These are phyloP conservation scores for Rattus rattus DNA, from an alignment of 2,113 vertebrate species.

Conservation along the genomic window DNA sequence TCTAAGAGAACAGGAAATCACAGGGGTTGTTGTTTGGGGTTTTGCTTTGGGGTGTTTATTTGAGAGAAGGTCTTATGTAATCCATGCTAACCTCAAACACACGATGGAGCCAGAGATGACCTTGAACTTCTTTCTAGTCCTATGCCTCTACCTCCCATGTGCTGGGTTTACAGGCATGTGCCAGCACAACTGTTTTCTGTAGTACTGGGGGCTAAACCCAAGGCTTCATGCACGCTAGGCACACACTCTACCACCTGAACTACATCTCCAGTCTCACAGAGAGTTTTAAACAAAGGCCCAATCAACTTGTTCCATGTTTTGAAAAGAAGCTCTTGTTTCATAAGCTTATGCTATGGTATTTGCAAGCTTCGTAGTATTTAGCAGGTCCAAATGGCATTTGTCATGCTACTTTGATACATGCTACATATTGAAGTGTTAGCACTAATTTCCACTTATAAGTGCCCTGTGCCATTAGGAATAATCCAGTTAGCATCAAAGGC, in stretches of 20 bases:
- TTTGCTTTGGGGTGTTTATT: background rate
- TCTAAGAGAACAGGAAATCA: background rate
- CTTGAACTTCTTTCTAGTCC: background rate
- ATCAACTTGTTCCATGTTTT: background rate
- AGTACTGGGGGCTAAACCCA: background rate
- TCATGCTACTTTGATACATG: fast-evolving
- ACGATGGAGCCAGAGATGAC: background rate
- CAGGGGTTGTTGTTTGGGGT: background rate
- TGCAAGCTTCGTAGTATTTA: fast-evolving
- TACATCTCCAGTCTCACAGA: background rate
- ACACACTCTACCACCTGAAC: background rate
- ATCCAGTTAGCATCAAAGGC: background rate
- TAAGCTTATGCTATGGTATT: background rate
- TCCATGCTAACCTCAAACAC: background rate
- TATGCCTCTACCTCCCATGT: background rate
- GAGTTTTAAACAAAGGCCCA: background rate
- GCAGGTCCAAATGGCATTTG: background rate
- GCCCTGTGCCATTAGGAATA: background rate
- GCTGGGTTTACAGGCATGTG: background rate
- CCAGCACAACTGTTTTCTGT: too few species aligned
- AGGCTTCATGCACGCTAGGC: background rate
- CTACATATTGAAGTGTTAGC: background rate
- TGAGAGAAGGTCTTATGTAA: background rate
- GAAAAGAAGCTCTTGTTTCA: background rate
- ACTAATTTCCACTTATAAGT: background rate